Evolutionary conservation across 2,888 invertebrate genomes (phyloP), one percentile per base, ranked within the genome.

Genomic region (Molanna angustata): DNA sequence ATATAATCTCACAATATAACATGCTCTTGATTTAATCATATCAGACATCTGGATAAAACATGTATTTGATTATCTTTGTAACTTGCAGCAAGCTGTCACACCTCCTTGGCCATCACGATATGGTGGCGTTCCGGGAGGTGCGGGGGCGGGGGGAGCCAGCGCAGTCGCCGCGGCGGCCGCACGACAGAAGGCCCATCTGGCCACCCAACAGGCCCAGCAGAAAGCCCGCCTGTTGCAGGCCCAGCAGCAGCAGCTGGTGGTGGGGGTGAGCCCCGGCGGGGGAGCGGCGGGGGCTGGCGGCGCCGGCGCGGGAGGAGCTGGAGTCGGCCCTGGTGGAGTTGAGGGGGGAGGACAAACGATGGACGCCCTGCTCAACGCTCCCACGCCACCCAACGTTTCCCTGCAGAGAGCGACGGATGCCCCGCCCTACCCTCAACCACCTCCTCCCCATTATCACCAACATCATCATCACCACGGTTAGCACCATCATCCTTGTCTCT

Each of bases 351-450:
- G 32, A 22, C 39, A 27, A 3, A 39, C 37, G 39, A 90, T 94
- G 64, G 90, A 87, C 67, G 90, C 88, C 57, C 79, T 95, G 62
- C 80, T 94, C 64, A 90, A 88, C 67, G 88, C 88, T 63, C 87
- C 86, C 42, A 90, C 91, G 58, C 91, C 93, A 49, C 91, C 91
- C 46, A 95, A 95, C 71, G 94, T 95, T 48, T 85, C 94, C 56
- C 78, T 94, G 60, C 88, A 90, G 69, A 78, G 86, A 56, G 82
- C 83, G 33, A 80, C 83, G 62, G 72, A 70, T 60, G 70, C 79
- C 62, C 78, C 78, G 11, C 76, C 80, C 54, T 77, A 79, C 59
- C 78, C 57, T 11, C 56, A 56, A 40, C 59, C 51, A 46, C 60
- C 56, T 41, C 60, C 55, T 51, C 58, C 45, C 60, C 76, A 70